Percentiles rank a stretch among this genome's conserved stretches.
Conservation (phyloP, 2,113 vertebrate species). For the Epinephelus moara region DNA sequence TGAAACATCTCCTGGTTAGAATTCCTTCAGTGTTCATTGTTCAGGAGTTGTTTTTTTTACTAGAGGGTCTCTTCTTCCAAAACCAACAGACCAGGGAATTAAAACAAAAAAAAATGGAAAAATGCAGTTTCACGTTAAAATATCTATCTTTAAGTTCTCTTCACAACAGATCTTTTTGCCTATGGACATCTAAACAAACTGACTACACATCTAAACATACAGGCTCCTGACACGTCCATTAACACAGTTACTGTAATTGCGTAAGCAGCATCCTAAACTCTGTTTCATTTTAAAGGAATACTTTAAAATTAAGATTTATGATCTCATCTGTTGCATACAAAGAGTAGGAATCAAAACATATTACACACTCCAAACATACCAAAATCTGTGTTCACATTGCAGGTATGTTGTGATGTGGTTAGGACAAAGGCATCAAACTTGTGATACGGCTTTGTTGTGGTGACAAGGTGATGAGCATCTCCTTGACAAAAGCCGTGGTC, state of each 20-base stretch:
- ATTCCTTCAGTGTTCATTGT: too few species aligned
- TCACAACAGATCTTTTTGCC: background rate
- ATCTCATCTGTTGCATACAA: background rate
- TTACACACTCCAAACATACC: background rate
- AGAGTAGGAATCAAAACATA: conserved; percentile 6
- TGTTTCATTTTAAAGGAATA: background rate
- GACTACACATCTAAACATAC: background rate
- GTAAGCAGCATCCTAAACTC: background rate
- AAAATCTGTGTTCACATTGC: background rate
- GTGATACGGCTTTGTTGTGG: background rate
- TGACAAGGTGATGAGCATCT: conserved; percentile 19
- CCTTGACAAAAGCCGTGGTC: conserved; percentile 18
- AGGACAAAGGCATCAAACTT: background rate
- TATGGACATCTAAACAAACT: background rate
- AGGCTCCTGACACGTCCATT: background rate
- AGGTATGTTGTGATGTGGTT: background rate
- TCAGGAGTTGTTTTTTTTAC: too few species aligned
- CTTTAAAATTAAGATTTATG: background rate
- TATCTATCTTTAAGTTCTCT: background rate
- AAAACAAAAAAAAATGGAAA: too few species aligned
- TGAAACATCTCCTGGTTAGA: too few species aligned
- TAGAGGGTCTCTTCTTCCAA: too few species aligned
- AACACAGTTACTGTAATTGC: background rate
- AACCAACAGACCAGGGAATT: too few species aligned
- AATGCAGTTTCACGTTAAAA: too few species aligned